Conservation (phyloP, 2,113 vertebrate species). For the crab-eating macaque (Macaca fascicularis) region DNA sequence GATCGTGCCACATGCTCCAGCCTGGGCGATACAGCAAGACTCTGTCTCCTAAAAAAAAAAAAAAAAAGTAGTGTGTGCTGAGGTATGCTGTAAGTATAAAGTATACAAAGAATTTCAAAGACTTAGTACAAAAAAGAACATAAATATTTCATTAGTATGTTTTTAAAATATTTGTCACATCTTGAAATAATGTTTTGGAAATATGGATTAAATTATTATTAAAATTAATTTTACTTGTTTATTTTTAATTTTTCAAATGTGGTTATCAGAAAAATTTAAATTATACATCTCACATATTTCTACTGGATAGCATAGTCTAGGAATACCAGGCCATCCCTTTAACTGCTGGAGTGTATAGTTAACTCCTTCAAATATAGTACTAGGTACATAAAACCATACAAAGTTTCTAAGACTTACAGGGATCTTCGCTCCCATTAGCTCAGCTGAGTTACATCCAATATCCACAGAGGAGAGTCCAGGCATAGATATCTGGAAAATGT, state of each 20-base stretch:
- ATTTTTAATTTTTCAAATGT: neutral
- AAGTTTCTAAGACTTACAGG: neutral
- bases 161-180: neutral
- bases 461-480: neutral
- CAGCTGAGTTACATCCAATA: neutral
- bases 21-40: too few species aligned
- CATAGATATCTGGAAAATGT: neutral
- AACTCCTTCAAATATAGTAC: neutral
- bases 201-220: neutral
- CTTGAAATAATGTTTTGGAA: slow-evolving; percentile 11
- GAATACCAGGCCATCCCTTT: neutral
- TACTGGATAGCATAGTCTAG: neutral
- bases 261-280: neutral
- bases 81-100: neutral
- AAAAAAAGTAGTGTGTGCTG: neutral
- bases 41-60: too few species aligned
- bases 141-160: neutral
- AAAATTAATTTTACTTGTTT: slow-evolving; percentile 37
- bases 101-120: neutral
- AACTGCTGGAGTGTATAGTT: neutral
- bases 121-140: neutral
- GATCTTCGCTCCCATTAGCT: neutral
- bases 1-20: too few species aligned
- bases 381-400: neutral
- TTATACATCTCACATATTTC: neutral